Base-by-base conservation (phyloP, 2,888 invertebrate species). In the Tetranychus piercei region DNA sequence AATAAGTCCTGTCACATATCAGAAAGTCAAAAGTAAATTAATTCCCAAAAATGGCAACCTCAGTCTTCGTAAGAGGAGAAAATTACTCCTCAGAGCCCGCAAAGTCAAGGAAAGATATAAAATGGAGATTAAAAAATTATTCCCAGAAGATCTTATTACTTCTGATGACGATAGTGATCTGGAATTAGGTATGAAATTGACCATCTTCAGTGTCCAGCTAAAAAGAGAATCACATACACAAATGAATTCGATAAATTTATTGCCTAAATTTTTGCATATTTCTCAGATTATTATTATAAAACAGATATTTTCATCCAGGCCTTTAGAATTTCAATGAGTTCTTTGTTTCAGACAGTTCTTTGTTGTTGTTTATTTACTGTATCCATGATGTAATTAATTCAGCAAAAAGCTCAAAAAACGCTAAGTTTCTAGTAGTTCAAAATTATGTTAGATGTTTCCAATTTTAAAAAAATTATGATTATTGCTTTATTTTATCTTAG, bases 101-200 rank as follows among this genome's bases (percentile, higher is more conserved):
- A 66, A 44, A 23, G 73, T 69, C 66, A 66, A 73, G 7, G 69
- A 65, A 34, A 43, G 73, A 34, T 73, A 34, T 18, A 73, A 73
- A 44, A 67, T 15, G 65, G 73, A 73, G n/a, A 69, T 73, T 34
- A 66, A 73, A 73, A 44, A 45, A 22, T 20, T 71, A 11, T 72
- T 45, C 34, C 45, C 72, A 23, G 72, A 72, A 20, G 20, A n/a
- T 72, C 9, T 11, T 43, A 45, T 22, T 20, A 20, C 45, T 64
- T 55, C 65, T 11, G 73, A 73, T 3, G 73, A 64, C 11, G 23
- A 22, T 11, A 55, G 18, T 64, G 73, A 64, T 23, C 64, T 23
- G 18, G 34, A 73, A 55, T 6, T n/a, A 55, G 64, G 73, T 73
- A 73, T 34, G 65, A 22, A 55, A 15, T 15, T 15, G 15, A 55